These are phyloP conservation scores for Theocolax elegans DNA, from an alignment of 1,140 invertebrate genomes.

Conservation along the genomic window DNA sequence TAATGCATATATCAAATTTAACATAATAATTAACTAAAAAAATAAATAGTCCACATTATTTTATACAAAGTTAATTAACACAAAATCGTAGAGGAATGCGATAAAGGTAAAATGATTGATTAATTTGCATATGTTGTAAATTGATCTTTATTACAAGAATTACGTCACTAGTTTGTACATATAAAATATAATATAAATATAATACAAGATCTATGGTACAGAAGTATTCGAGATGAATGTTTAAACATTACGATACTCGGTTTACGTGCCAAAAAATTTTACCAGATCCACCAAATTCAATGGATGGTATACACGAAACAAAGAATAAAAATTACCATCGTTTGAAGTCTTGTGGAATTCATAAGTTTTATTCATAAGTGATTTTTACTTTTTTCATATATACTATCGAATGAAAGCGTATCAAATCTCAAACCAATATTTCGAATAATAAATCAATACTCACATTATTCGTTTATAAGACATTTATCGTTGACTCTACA, in stretches of 20 bases:
- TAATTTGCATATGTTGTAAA: slow-evolving; percentile 56
- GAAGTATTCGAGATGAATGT: slow-evolving; percentile 48
- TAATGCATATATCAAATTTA: too few relatives aligned
- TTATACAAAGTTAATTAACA: not conserved
- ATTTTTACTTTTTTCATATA: not conserved
- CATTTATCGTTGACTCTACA: slow-evolving; percentile 3
- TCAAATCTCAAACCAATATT: too few relatives aligned
- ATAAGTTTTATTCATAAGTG: not conserved
- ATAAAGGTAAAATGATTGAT: slow-evolving; percentile 10
- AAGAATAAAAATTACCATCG: slow-evolving; percentile 6
- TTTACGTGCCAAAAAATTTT: slow-evolving; percentile 8
- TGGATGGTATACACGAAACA: not conserved
- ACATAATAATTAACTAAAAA: too few relatives aligned
- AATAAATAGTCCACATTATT: too few relatives aligned
- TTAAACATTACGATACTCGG: not conserved
- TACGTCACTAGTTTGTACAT: slow-evolving; percentile 68
- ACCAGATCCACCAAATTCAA: not conserved
- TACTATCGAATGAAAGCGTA: too few relatives aligned
- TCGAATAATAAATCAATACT: too few relatives aligned
- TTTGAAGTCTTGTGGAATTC: slow-evolving; percentile 1
- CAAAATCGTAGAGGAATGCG: not conserved
- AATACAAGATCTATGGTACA: slow-evolving; percentile 66
- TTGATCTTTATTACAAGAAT: slow-evolving; percentile 68
- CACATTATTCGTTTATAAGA: not conserved
- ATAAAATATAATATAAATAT: slow-evolving; percentile 67